Evolutionary conservation across 2,113 vertebrate species (phyloP).

Genomic region (Centropristis striata): DNA sequence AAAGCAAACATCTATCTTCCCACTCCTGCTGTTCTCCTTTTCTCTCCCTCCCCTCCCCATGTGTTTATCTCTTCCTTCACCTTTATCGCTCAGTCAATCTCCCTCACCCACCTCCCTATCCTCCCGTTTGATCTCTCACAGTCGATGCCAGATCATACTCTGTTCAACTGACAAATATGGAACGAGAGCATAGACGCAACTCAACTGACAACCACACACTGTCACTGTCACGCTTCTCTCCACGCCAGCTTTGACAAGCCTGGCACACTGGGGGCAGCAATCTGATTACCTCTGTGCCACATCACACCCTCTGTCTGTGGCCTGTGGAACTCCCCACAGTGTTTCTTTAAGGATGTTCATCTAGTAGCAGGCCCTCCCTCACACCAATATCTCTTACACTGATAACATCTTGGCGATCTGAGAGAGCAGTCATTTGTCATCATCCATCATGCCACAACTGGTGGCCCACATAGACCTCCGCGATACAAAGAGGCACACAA

Average conservation of each 20-base stretch:
- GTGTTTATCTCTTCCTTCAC: conserved; percentile 27
- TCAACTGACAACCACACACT: conserved; percentile 32
- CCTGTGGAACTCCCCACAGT: conserved; percentile 5
- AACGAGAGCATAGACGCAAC: conserved; percentile 33
- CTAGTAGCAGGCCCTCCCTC: conserved; percentile 1
- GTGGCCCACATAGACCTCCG: not conserved
- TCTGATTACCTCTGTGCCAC: conserved; percentile 41
- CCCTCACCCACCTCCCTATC: conserved; percentile 8
- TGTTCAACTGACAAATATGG: conserved; percentile 38
- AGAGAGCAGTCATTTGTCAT: conserved; percentile 33
- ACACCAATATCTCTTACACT: conserved; percentile 7
- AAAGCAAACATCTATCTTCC: conserved; percentile 35
- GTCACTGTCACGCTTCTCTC: conserved; percentile 43
- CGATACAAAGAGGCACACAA: not conserved
- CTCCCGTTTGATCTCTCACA: conserved; percentile 34
- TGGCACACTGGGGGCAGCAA: conserved; percentile 41
- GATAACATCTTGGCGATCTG: conserved; percentile 23
- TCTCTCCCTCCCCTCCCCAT: not conserved
- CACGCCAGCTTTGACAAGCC: conserved; percentile 29
- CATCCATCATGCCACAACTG: conserved; percentile 18
- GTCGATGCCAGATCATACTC: conserved; percentile 18
- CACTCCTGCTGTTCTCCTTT: conserved; percentile 2
- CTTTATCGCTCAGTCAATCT: conserved; percentile 8
- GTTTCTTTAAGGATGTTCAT: conserved; percentile 23
- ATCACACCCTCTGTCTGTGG: conserved; percentile 29